Base-by-base conservation (phyloP, 2,888 invertebrate species). In the Smittia aterrima region DNA sequence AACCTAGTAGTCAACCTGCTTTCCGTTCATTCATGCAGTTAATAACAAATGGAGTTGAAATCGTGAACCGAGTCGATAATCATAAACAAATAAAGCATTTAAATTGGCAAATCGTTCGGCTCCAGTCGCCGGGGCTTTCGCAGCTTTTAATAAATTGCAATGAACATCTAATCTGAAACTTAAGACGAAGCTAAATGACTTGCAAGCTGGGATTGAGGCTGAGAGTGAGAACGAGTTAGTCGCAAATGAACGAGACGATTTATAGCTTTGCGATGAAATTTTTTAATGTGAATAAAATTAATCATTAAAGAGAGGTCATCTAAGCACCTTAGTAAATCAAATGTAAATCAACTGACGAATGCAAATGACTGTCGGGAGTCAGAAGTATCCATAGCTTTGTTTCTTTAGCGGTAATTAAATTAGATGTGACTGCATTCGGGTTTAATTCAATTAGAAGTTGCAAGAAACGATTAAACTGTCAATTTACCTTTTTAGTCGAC, bases 21-120 rank as follows among this genome's bases (percentile, higher is more conserved):
- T 32, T 6, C 32, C 32, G 32, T 32, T 32, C 32, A 32, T 32
- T 32, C 32, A 32, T 32, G 32, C 32, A 9, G 9, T 32, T 9
- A n/a, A 32, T 32, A 6, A 32, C 32, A 32, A 32, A 32, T 32
- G 4, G 32, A 32, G 32, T 32, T 9, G 32, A 32, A 32, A 32
- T 32, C 32, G 32, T 32, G 32, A 32, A 32, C 9, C 32, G 32
- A 32, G 32, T 32, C 32, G 32, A 32, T 32, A 32, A 32, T 47
- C 47, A 11, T n/a, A 47, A 47, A 47, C 47, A 47, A 47, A 6
- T 47, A 47, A 47, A 47, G 13, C 47, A 47, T 47, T 47, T 47
- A 47, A 58, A 22, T 58, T 58, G 58, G 58, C 58, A 58, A 58
- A 58, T 58, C 58, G 58, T 18, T 58, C 18, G 58, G 58, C 58